phyloP scores from a whole-genome alignment of 2,888 invertebrate species.

The Buathra laborator region DNA sequence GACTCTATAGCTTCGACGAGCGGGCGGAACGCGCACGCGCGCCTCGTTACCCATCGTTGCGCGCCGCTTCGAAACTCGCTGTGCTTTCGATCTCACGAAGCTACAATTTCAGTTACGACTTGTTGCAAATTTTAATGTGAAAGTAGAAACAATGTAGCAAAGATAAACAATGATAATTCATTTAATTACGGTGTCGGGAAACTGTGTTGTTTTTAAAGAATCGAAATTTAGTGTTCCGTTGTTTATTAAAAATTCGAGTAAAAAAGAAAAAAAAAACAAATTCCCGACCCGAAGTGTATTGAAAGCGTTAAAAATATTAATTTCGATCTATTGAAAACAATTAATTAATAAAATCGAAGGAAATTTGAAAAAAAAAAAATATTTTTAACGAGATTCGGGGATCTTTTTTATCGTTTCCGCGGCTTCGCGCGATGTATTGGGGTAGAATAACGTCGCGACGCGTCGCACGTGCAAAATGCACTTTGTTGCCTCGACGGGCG shows the following conservation, averaged over 20 bases:
- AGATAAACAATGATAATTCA: background rate
- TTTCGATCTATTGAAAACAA: too few species aligned
- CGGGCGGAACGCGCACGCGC: background rate
- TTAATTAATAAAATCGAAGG: background rate
- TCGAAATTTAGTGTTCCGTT: too few species aligned
- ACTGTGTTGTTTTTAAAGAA: too few species aligned
- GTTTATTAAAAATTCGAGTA: too few species aligned
- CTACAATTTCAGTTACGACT: background rate
- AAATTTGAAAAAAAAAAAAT: background rate
- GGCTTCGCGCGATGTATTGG: background rate
- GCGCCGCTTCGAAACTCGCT: constrained; percentile 21
- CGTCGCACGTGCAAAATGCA: constrained; percentile 57
- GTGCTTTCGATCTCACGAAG: constrained; percentile 34
- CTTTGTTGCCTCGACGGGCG: constrained; percentile 31
- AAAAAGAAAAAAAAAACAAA: background rate
- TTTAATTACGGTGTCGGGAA: too few species aligned
- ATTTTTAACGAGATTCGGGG: too few species aligned
- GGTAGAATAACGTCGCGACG: background rate
- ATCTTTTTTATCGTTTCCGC: background rate
- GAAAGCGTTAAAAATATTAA: too few species aligned
- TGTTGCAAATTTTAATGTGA: background rate
- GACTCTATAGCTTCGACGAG: constrained; percentile 4
- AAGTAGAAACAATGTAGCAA: constrained; percentile 12
- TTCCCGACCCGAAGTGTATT: too few species aligned
- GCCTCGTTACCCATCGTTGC: constrained; percentile 49